Evolutionary conservation across 1,140 invertebrate species (phyloP).

Genomic region (fruit fly (Drosophila melanogaster)): DNA sequence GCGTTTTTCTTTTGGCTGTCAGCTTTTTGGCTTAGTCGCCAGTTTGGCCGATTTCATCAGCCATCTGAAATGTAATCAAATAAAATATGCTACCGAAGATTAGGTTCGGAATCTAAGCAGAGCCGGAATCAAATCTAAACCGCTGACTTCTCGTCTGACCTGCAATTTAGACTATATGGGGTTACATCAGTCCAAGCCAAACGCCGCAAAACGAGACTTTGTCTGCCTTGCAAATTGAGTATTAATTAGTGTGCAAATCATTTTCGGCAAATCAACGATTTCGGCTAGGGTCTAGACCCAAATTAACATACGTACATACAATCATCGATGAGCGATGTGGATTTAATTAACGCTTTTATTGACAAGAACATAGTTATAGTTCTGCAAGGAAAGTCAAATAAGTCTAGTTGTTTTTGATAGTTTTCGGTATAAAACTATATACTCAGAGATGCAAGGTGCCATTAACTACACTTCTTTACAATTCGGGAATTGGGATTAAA

Average conservation of each 20-base stretch:
- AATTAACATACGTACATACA: conserved; percentile 38
- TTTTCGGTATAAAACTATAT: no score
- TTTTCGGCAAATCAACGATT: conserved; percentile 19
- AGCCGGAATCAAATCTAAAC: conserved; percentile 22
- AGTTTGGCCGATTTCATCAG: conserved; percentile 49
- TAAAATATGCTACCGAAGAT: neutral
- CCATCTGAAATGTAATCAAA: conserved; percentile 4
- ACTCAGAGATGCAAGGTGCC: no score
- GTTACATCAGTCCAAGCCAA: conserved; percentile 26
- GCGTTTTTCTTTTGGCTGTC: conserved; percentile 5
- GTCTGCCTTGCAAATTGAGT: conserved; percentile 43
- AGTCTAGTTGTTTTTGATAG: no score
- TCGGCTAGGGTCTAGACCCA: conserved; percentile 28
- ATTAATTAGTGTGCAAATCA: conserved; percentile 46
- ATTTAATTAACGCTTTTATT: neutral
- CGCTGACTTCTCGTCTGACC: conserved; percentile 40
- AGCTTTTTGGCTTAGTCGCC: conserved; percentile 12
- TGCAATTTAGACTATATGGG: conserved; percentile 21
- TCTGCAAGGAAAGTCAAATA: no score
- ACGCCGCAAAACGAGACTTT: conserved; percentile 5
- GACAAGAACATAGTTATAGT: neutral
- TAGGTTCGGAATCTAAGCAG: neutral
- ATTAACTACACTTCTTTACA: no score
- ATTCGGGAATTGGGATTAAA: no score
- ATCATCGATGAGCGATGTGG: neutral